Evolutionary conservation across 2,113 vertebrate genomes (phyloP).

Genomic region (Anguilla japonica): DNA sequence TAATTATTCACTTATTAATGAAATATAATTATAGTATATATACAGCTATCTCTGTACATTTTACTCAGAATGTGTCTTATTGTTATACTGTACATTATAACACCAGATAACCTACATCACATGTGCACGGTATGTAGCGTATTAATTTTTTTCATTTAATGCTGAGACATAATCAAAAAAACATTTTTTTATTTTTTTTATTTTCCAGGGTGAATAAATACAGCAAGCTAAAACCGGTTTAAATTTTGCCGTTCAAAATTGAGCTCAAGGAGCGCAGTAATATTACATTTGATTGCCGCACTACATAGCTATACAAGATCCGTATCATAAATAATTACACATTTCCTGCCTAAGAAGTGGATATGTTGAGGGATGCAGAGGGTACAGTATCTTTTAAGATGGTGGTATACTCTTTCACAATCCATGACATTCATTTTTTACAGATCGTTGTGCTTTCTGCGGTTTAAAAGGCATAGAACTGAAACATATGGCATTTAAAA

Average conservation of each 20-base stretch:
- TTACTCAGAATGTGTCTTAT: too few relatives aligned
- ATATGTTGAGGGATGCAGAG: slow-evolving; percentile 33
- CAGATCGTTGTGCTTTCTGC: slow-evolving; percentile 51
- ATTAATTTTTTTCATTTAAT: too few relatives aligned
- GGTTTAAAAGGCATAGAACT: slow-evolving; percentile 47
- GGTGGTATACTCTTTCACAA: slow-evolving; percentile 47
- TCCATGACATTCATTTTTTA: slow-evolving; percentile 56
- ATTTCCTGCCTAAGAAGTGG: neutral
- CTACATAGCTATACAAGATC: neutral
- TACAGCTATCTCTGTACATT: too few relatives aligned
- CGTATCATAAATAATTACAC: neutral
- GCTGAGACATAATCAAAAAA: too few relatives aligned
- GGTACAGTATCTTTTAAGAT: slow-evolving; percentile 40
- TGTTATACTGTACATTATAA: too few relatives aligned
- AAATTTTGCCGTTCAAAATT: neutral
- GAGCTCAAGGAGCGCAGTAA: neutral
- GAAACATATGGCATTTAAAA: slow-evolving; percentile 61
- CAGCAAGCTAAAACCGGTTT: neutral
- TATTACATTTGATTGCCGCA: neutral
- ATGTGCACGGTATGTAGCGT: too few relatives aligned
- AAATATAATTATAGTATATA: too few relatives aligned
- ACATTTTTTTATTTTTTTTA: too few relatives aligned
- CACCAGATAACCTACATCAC: too few relatives aligned
- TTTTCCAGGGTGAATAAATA: neutral
- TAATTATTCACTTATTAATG: too few relatives aligned